Percentiles rank a stretch among this genome's conserved stretches.
phyloP scores from a whole-genome alignment of 2,888 invertebrate genomes.

The Cheilosia urbana region DNA sequence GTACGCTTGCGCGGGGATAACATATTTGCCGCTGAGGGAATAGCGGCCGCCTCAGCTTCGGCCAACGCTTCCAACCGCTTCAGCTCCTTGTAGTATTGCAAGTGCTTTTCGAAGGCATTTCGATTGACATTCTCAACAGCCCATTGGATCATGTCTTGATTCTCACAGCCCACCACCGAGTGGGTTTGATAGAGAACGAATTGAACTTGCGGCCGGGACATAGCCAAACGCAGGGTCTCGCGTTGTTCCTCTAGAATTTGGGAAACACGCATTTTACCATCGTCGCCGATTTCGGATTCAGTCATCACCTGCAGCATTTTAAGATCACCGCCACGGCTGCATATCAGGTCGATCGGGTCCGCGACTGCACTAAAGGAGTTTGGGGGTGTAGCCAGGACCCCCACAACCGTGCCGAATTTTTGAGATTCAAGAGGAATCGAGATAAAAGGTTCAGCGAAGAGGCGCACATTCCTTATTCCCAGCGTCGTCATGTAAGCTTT shows the following conservation, averaged over 20 bases:
- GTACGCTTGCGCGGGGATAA: slow-evolving; percentile 79
- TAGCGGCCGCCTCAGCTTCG: slow-evolving; percentile 80
- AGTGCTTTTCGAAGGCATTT: slow-evolving; percentile 88
- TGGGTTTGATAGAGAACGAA: slow-evolving; percentile 92
- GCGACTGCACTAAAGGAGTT: slow-evolving; percentile 92
- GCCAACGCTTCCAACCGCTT: slow-evolving; percentile 81
- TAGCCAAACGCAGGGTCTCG: slow-evolving; percentile 88
- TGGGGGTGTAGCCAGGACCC: slow-evolving; percentile 90
- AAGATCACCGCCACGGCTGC: slow-evolving; percentile 91
- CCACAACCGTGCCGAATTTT: slow-evolving; percentile 86
- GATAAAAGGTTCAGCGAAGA: slow-evolving; percentile 85
- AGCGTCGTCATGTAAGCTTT: slow-evolving; percentile 88
- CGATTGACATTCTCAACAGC: slow-evolving; percentile 89
- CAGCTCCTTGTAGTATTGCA: slow-evolving; percentile 82
- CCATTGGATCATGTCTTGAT: slow-evolving; percentile 88
- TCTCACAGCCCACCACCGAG: slow-evolving; percentile 90
- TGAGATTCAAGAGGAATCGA: slow-evolving; percentile 84
- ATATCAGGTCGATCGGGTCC: slow-evolving; percentile 92
- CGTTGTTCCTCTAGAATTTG: slow-evolving; percentile 90
- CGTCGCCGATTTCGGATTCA: slow-evolving; percentile 87
- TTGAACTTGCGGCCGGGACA: slow-evolving; percentile 93
- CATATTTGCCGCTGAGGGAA: slow-evolving; percentile 80
- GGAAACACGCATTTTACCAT: slow-evolving; percentile 86
- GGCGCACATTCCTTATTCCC: slow-evolving; percentile 86
- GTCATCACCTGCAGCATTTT: slow-evolving; percentile 90